These are phyloP conservation scores for Drosophila engyochracea DNA, from an alignment of 2,888 invertebrate species.

Conservation along the genomic window DNA sequence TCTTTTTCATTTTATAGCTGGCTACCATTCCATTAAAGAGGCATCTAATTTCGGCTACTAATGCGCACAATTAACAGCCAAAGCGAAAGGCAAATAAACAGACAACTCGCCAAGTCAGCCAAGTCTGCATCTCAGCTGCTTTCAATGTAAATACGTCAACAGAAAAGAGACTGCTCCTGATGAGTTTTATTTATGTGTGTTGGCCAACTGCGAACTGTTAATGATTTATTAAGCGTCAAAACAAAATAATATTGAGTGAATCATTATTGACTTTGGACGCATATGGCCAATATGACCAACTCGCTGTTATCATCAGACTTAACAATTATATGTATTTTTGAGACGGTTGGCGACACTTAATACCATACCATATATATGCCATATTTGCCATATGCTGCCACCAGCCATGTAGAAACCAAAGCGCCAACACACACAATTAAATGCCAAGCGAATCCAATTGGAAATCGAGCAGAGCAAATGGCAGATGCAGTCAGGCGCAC, in stretches of 20 bases:
- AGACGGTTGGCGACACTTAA: slow-evolving; percentile 40
- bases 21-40: slow-evolving; percentile 43
- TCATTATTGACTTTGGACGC: slow-evolving; percentile 46
- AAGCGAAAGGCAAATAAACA: slow-evolving; percentile 67
- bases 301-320: slow-evolving; percentile 35
- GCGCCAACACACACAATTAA: slow-evolving; percentile 29
- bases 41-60: slow-evolving; percentile 66
- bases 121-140: slow-evolving; percentile 8
- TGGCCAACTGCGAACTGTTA: slow-evolving; percentile 34
- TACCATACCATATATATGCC: neutral
- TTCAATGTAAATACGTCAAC: slow-evolving; percentile 45
- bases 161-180: slow-evolving; percentile 7
- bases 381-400: slow-evolving; percentile 36
- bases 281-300: slow-evolving; percentile 20
- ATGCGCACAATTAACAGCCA: slow-evolving; percentile 72
- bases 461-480: slow-evolving; percentile 50
- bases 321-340: slow-evolving; percentile 49
- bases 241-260: slow-evolving; percentile 54
- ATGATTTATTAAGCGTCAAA: slow-evolving; percentile 75
- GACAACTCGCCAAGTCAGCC: slow-evolving; percentile 7
- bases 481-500: slow-evolving; percentile 62
- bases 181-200: slow-evolving; percentile 40
- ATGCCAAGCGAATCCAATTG: slow-evolving; percentile 43
- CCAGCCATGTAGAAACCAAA: slow-evolving; percentile 45
- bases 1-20: slow-evolving; percentile 11